These are phyloP conservation scores for Oreortyx pictus DNA, from an alignment of 2,797 vertebrate species.

Conservation along the genomic window DNA sequence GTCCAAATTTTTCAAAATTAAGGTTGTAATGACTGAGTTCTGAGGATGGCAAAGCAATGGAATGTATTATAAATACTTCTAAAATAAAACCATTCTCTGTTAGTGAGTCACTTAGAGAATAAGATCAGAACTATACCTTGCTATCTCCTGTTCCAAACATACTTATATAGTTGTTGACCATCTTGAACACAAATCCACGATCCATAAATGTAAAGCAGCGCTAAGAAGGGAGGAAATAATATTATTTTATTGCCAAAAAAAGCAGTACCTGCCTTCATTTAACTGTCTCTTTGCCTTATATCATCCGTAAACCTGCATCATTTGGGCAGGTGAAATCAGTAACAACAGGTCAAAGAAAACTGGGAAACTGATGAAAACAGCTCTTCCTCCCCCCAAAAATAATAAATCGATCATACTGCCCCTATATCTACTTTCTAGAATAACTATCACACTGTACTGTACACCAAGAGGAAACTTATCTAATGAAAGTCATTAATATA, in stretches of 20 bases:
- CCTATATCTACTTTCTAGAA: neutral
- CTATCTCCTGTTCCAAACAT: slow-evolving; percentile 92
- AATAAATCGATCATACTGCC: neutral
- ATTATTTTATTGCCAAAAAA: neutral
- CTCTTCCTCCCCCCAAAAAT: neutral
- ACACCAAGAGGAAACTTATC: neutral
- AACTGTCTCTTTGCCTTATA: neutral
- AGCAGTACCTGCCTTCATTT: neutral
- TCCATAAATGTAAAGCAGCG: slow-evolving; percentile 97
- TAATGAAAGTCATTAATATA: neutral
- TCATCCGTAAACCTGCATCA: neutral
- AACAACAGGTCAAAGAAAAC: neutral
- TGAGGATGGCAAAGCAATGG: neutral
- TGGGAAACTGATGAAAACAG: neutral
- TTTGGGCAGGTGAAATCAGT: neutral
- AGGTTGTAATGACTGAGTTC: neutral
- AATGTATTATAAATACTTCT: neutral
- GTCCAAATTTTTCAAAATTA: neutral
- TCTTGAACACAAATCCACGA: slow-evolving; percentile 94
- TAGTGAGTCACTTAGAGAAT: neutral
- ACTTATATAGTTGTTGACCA: slow-evolving; percentile 93
- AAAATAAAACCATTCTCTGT: neutral
- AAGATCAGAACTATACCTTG: slow-evolving; percentile 85
- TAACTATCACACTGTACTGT: neutral
- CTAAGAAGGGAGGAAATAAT: slow-evolving; percentile 70